phyloP scores from a whole-genome alignment of 2,888 invertebrate species.

The Anthophora plumipes region DNA sequence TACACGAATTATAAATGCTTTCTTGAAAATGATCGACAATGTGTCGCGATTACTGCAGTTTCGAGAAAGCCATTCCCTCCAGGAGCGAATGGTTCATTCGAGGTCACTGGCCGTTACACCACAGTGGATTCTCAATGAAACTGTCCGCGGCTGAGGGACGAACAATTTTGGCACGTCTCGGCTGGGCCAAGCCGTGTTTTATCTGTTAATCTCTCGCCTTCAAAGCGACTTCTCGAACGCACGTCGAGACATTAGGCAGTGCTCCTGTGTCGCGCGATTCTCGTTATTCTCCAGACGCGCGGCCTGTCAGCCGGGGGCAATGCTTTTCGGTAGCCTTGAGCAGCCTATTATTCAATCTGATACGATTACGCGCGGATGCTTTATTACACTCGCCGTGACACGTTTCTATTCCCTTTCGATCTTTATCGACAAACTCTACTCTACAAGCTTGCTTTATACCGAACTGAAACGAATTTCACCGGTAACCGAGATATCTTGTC shows the following conservation, averaged over 20 bases:
- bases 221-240: conserved; percentile 12
- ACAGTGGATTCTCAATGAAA: conserved; percentile 47
- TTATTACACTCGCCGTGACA: conserved; percentile 28
- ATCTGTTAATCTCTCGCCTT: conserved; percentile 40
- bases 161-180: conserved; percentile 46
- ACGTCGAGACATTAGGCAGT: conserved; percentile 2
- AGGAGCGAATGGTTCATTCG: conserved; percentile 5
- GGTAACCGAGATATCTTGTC: not conserved
- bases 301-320: conserved; percentile 34
- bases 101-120: conserved; percentile 52
- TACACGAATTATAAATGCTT: too few relatives aligned
- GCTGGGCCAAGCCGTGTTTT: conserved; percentile 19
- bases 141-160: conserved; percentile 20
- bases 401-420: conserved; percentile 27
- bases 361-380: conserved; percentile 49
- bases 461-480: not conserved
- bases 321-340: conserved; percentile 55
- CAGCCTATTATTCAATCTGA: conserved; percentile 48
- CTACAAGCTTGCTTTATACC: too few relatives aligned
- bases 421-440: conserved; percentile 22
- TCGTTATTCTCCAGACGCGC: conserved; percentile 46
- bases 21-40: not conserved
- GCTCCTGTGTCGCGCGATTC: conserved; percentile 28
- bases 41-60: conserved; percentile 34
- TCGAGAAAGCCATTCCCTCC: conserved; percentile 51